Base-by-base conservation (phyloP, 2,113 vertebrate species). In the Clarias batrachus region DNA sequence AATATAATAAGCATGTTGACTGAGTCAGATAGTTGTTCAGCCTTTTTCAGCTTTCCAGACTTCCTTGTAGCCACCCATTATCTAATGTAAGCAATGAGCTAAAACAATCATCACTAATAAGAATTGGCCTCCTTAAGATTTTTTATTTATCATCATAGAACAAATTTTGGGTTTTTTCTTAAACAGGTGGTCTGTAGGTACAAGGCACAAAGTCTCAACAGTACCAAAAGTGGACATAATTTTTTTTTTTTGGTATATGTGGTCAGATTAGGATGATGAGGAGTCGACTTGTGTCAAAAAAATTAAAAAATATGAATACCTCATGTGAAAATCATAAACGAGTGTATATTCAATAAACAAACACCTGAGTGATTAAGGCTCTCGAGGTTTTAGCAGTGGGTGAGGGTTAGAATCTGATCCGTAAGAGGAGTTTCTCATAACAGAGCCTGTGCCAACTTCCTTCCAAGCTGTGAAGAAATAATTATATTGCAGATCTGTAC, bases 1-100 rank as follows among this genome's bases (percentile, higher is more conserved):
- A 80, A 52, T 6, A 10, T 17, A 81, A 59, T 54, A 57, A 63
- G 37, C 52, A 30, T 48, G 33, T 9, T 86, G 63, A 79, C 65
- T 27, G 48, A 25, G 59, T 89, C 48, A 59, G 30, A 30, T 80
- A 37, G 80, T 11, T 33, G 17, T 73, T 74, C 56, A 87, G 23
- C 48, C 30, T 62, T 48, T 48, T 48, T 48, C n/a, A 11, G 57
- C 37, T 14, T 23, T 78, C 37, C 37, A 79, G 27, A 37, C 16
- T 57, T 79, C 77, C 77, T 79, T 1, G 2, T 1, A 30, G 30
- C 9, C 52, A 30, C 17, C n/a, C 56, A 11, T 33, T 9, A 80
- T 57, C 73, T 37, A 11, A 41, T 54, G 70, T 65, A 59, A 57
- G 6, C 62, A 83, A 59, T 62, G 73, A 83, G 70, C 63, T 48